Evolutionary conservation across 2,797 vertebrate genomes (phyloP).

Genomic region (Pygocentrus nattereri): DNA sequence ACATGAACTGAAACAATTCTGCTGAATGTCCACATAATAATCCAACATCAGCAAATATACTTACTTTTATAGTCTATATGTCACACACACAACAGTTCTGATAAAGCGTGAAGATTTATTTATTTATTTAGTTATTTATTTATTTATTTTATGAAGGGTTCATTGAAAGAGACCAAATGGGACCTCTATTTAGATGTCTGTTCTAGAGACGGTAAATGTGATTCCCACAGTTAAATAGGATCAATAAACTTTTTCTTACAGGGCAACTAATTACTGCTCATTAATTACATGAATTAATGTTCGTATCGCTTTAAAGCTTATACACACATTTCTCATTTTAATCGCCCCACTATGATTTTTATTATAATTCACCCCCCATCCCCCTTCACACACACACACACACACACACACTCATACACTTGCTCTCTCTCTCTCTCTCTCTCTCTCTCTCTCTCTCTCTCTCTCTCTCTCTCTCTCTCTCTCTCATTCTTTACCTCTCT

Average conservation of each 20-base stretch:
- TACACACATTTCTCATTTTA: slow-evolving; percentile 39
- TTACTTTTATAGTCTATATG: slow-evolving; percentile 14
- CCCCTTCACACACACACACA: slow-evolving; percentile 44
- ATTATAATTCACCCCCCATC: slow-evolving; percentile 4
- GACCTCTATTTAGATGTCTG: neutral
- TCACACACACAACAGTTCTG: neutral
- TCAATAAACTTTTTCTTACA: slow-evolving; percentile 48
- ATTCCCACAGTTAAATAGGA: slow-evolving; percentile 56
- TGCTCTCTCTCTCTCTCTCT: slow-evolving; percentile 46
- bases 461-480: slow-evolving; percentile 25
- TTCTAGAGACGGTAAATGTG: neutral
- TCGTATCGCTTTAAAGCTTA: slow-evolving; percentile 33
- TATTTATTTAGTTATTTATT: neutral
- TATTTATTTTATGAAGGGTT: neutral
- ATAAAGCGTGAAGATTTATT: neutral
- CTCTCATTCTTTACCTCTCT: slow-evolving; percentile 40
- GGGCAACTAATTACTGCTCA: slow-evolving; percentile 54
- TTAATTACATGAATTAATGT: slow-evolving; percentile 54
- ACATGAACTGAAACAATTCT: slow-evolving; percentile 52
- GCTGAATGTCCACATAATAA: slow-evolving; percentile 26
- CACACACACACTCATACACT: too few species aligned
- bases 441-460: slow-evolving; percentile 43
- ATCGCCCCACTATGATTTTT: slow-evolving; percentile 28
- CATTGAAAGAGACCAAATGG: slow-evolving; percentile 11
- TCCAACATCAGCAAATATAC: slow-evolving; percentile 52